These are phyloP conservation scores for Eupelmus urozonus DNA, from an alignment of 2,888 invertebrate species.

Conservation along the genomic window DNA sequence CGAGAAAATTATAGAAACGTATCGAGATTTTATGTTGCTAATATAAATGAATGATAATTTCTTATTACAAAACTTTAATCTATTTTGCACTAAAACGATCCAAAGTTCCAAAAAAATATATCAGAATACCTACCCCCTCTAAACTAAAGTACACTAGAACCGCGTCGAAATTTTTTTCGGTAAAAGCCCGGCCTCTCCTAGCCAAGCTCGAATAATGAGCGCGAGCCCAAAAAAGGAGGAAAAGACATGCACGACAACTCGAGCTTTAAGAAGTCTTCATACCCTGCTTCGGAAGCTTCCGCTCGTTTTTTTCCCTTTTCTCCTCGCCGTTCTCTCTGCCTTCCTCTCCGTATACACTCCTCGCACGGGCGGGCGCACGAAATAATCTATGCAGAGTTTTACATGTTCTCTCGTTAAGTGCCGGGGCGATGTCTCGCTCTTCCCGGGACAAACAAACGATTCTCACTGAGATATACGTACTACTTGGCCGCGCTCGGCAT, in stretches of 20 bases:
- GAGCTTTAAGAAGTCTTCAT: slow-evolving; percentile 20
- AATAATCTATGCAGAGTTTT: slow-evolving; percentile 54
- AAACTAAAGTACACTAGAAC: not conserved
- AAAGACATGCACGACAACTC: slow-evolving; percentile 14
- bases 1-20: too few species aligned
- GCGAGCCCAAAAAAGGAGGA: slow-evolving; percentile 31
- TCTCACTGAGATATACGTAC: slow-evolving; percentile 10
- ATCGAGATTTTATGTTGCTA: too few species aligned
- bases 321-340: not conserved
- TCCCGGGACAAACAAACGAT: slow-evolving; percentile 41
- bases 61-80: too few species aligned
- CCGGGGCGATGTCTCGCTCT: not conserved
- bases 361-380: slow-evolving; percentile 10
- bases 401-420: slow-evolving; percentile 41
- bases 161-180: slow-evolving; percentile 2
- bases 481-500: slow-evolving; percentile 7
- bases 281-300: not conserved
- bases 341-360: not conserved
- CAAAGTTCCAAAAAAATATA: not conserved
- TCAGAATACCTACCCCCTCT: too few species aligned
- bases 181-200: slow-evolving; percentile 18
- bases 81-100: too few species aligned
- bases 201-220: slow-evolving; percentile 45
- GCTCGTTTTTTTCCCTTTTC: slow-evolving; percentile 15
- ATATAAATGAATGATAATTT: too few species aligned